Conservation (phyloP, 2,888 invertebrate genomes). For the Tuta absoluta region DNA sequence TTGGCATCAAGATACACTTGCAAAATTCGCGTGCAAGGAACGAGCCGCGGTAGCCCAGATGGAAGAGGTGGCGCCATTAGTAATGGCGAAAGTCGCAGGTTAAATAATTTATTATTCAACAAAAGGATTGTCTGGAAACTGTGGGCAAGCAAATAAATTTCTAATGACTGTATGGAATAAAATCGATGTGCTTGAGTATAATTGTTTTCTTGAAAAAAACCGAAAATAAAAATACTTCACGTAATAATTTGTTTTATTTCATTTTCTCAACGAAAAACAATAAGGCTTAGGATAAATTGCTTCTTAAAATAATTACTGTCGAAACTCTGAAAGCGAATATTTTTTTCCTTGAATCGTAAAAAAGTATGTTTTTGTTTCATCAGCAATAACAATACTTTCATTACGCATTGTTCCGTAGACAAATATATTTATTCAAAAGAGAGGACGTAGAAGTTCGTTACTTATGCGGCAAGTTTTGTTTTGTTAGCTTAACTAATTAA, state of each 20-base stretch:
- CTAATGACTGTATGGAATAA: neutral
- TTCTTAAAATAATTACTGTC: constrained; percentile 10
- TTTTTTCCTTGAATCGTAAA: neutral
- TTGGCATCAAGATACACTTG: no score
- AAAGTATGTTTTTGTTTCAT: no score
- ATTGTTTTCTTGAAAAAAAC: neutral
- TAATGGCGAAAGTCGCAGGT: no score
- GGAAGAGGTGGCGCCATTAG: no score
- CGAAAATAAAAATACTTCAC: neutral
- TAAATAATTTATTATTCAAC: no score
- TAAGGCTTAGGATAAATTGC: constrained; percentile 10
- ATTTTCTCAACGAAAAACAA: constrained; percentile 12
- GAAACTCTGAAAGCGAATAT: neutral
- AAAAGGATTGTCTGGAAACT: no score
- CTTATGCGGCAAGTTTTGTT: neutral
- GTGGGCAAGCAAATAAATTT: neutral
- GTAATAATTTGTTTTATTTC: constrained; percentile 7
- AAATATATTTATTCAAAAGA: no score
- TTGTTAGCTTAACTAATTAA: neutral
- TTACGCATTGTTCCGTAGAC: no score
- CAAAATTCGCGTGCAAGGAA: no score
- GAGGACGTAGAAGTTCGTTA: neutral
- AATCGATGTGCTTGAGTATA: neutral
- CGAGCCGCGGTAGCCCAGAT: no score
- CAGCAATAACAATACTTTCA: no score